Conservation (phyloP, 1,140 invertebrate species). For the Akabosia matsudoensis region DNA sequence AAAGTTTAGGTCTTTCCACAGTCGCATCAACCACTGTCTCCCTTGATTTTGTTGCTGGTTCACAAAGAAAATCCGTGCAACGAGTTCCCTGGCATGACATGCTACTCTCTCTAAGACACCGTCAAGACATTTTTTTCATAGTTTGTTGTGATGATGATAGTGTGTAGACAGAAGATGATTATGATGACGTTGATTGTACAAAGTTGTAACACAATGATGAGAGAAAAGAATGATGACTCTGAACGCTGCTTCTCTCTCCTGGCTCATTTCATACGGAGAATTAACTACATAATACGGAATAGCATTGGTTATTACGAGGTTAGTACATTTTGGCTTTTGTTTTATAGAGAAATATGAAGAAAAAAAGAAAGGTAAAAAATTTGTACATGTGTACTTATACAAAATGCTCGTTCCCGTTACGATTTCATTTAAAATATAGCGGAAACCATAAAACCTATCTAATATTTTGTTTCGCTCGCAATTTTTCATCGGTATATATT, state of each 20-base stretch:
- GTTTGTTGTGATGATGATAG: background rate
- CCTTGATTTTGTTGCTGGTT: background rate
- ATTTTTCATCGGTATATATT: background rate
- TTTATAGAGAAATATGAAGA: too few species aligned
- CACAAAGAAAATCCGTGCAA: background rate
- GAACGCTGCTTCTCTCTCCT: background rate
- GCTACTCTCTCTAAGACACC: background rate
- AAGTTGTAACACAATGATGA: background rate
- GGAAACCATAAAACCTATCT: too few species aligned
- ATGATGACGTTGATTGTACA: constrained; percentile 10
- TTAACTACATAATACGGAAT: too few species aligned
- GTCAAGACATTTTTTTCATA: background rate
- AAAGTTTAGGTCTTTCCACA: background rate
- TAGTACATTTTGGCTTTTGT: too few species aligned
- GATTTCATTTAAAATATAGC: too few species aligned
- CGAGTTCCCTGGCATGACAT: background rate
- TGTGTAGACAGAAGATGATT: background rate
- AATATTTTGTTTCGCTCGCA: too few species aligned
- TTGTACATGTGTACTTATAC: background rate
- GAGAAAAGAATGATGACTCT: background rate
- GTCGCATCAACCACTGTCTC: background rate
- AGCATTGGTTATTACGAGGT: too few species aligned
- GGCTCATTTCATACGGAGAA: too few species aligned
- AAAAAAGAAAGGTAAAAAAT: too few species aligned
- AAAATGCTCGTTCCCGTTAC: too few species aligned